Percentiles rank a stretch among this genome's conserved stretches.
These are phyloP conservation scores for Schlechtendalia chinensis DNA, from an alignment of 1,140 invertebrate genomes.

Conservation along the genomic window DNA sequence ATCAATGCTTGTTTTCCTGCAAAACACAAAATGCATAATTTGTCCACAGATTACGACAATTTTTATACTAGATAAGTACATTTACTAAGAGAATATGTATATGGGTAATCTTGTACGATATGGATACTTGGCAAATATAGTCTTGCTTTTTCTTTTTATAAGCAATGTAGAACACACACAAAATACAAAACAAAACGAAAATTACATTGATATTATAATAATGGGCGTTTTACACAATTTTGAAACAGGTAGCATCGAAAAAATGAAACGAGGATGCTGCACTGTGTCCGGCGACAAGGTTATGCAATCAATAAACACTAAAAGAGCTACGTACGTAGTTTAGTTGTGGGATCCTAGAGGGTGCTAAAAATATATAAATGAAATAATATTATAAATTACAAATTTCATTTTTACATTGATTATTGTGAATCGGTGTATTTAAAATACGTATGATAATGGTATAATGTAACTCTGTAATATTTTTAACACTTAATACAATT, in stretches of 20 bases:
- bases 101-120: neutral
- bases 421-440: too few relatives aligned
- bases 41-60: neutral
- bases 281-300: conserved; percentile 45
- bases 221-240: conserved; percentile 28
- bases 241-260: conserved; percentile 24
- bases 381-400: too few relatives aligned
- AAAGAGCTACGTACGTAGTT: conserved; percentile 12
- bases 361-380: conserved; percentile 19
- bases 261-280: conserved; percentile 30
- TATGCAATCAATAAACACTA: conserved; percentile 48
- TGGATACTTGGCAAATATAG: neutral
- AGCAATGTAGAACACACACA: neutral
- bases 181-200: neutral
- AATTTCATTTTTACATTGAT: too few relatives aligned
- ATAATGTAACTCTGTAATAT: too few relatives aligned
- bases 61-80: too few relatives aligned
- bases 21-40: neutral
- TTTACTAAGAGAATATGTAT: neutral
- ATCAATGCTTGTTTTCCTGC: conserved; percentile 17
- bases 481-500: too few relatives aligned
- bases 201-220: neutral
- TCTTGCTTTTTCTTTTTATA: neutral
- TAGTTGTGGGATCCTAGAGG: conserved; percentile 7
- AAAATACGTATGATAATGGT: too few relatives aligned